phyloP scores from a whole-genome alignment of 53 echinoderm and acorn worm genomes.

The Stichopus horrens region DNA sequence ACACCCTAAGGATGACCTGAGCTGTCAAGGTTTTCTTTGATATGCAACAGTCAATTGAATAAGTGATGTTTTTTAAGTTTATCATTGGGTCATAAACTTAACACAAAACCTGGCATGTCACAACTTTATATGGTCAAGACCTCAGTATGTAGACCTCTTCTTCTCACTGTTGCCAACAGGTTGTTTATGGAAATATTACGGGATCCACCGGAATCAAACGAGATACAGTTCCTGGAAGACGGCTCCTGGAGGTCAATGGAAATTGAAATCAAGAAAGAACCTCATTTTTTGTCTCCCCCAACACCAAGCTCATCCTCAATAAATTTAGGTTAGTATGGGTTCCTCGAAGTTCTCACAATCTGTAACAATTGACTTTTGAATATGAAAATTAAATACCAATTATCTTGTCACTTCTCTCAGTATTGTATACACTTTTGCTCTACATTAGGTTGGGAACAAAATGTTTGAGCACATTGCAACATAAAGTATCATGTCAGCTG shows the following conservation, averaged over 20 bases:
- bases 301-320: slow-evolving; percentile 36
- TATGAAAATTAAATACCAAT: no score
- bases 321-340: slow-evolving; percentile 22
- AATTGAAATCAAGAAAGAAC: slow-evolving; percentile 66
- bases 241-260: slow-evolving; percentile 84
- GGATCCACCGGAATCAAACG: slow-evolving; percentile 75
- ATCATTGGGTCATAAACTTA: neutral
- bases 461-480: neutral
- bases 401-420: no score
- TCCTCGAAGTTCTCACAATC: neutral
- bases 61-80: neutral
- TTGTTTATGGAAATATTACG: slow-evolving; percentile 86
- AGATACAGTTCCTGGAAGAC: slow-evolving; percentile 94
- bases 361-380: neutral
- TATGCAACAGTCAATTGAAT: neutral
- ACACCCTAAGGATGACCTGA: neutral
- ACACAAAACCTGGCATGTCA: no score
- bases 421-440: neutral
- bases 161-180: slow-evolving; percentile 31
- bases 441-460: neutral
- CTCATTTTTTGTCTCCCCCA: slow-evolving; percentile 54
- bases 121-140: no score
- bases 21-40: neutral
- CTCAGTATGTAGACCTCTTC: no score
- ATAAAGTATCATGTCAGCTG: neutral